phyloP scores from a whole-genome alignment of 2,888 invertebrate genomes.

The Drosophila rellima region DNA sequence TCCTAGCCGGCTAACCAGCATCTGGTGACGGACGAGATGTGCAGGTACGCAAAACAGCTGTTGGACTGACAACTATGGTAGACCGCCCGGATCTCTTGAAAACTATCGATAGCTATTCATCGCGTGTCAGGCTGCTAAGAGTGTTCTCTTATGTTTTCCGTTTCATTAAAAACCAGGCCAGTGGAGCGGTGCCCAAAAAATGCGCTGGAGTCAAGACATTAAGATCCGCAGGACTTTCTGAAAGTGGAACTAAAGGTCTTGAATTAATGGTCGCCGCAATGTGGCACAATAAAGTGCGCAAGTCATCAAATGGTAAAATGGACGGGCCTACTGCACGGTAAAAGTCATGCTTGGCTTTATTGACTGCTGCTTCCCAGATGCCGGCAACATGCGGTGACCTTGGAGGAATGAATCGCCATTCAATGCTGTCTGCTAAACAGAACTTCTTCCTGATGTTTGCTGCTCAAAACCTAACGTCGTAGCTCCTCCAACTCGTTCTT shows the following conservation, averaged over 20 bases:
- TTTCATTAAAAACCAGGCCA: too few relatives aligned
- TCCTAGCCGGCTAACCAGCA: too few relatives aligned
- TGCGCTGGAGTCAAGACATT: not conserved
- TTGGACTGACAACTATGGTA: too few relatives aligned
- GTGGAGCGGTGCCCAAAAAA: not conserved
- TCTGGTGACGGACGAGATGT: too few relatives aligned
- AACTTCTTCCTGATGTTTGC: not conserved
- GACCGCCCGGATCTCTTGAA: too few relatives aligned
- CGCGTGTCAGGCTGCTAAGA: too few relatives aligned
- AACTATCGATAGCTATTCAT: not conserved
- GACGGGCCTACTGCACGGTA: not conserved
- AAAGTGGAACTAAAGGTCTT: not conserved
- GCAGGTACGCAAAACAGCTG: too few relatives aligned
- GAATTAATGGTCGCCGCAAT: constrained; percentile 2
- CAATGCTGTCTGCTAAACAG: not conserved
- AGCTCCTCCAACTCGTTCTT: not conserved
- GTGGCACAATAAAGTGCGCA: not conserved
- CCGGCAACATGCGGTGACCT: not conserved
- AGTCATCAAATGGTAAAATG: not conserved
- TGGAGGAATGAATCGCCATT: not conserved
- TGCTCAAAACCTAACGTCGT: not conserved
- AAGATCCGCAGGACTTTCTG: not conserved
- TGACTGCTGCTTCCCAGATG: not conserved
- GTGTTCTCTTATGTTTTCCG: too few relatives aligned
- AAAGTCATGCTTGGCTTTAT: not conserved